Conservation (phyloP, 2,113 vertebrate genomes). For the Xyliphius kryptos region DNA sequence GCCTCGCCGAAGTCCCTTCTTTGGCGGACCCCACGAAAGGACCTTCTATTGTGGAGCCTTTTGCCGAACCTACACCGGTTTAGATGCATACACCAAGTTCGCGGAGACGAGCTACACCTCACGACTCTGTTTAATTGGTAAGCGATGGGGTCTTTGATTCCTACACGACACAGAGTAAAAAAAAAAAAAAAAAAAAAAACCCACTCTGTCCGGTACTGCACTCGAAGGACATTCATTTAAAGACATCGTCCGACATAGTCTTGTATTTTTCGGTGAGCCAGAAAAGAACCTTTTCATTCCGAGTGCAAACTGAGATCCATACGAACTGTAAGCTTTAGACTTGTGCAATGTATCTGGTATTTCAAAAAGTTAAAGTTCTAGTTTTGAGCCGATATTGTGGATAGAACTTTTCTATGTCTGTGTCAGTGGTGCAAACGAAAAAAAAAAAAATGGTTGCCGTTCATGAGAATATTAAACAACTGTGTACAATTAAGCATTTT, state of each 20-base stretch:
- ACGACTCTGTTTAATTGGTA: background rate
- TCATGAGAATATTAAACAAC: constrained; percentile 78
- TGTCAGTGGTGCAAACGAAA: constrained; percentile 76
- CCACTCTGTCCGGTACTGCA: constrained; percentile 24
- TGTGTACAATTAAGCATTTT: constrained; percentile 79
- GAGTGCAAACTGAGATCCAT: constrained; percentile 43
- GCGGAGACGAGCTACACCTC: background rate
- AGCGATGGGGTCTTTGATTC: constrained; percentile 44
- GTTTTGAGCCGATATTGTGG: constrained; percentile 80
- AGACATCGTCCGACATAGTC: constrained; percentile 16
- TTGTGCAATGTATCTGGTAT: constrained; percentile 83
- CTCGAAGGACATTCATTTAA: constrained; percentile 18
- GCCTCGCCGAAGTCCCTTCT: constrained; percentile 78
- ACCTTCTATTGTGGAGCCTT: constrained; percentile 82
- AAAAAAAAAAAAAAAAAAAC: too few relatives aligned
- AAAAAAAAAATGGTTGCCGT: constrained; percentile 77
- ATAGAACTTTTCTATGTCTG: constrained; percentile 83
- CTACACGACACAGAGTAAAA: constrained; percentile 15
- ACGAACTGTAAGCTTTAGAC: constrained; percentile 71
- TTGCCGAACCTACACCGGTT: constrained; percentile 72
- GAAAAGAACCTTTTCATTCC: constrained; percentile 11
- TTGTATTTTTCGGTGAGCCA: constrained; percentile 40
- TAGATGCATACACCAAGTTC: constrained; percentile 52
- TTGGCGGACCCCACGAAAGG: constrained; percentile 82
- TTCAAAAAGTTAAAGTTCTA: constrained; percentile 69